Evolutionary conservation across 1,140 invertebrate genomes (phyloP), one percentile per base, ranked within the genome.

Genomic region (Chelonus insularis): DNA sequence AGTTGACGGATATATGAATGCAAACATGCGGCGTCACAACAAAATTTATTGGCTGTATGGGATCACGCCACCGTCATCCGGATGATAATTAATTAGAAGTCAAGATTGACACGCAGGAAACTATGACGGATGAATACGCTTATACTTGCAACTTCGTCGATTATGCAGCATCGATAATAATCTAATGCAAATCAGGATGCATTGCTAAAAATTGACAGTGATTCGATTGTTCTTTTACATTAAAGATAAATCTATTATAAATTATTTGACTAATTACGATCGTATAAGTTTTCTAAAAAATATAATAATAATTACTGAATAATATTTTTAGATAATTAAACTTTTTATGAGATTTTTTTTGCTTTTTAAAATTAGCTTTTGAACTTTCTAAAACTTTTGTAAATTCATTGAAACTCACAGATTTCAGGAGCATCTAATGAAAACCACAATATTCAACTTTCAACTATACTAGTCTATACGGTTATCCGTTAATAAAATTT

Each of bases 81-180:
- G 71, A 70, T 72, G 65, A 70, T 72, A 72, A 71, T 68, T 72
- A 72, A 72, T 72, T 69, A 67, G 60, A 29, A 45, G 16, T 51
- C 43, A 18, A 43, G 43, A 56, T 62, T 59, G 66, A 41, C 57
- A 16, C 36, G 50, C 25, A 48, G 29, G 39, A 55, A 50, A 54
- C 14, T 51, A 50, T 62, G 60, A 55, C 21, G 29, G 41, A 62
- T 62, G 54, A 37, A 32, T 37, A n/a, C 45, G 23, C 18, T 14
- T 12, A 50, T 55, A 29, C 16, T 18, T 9, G 9, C 8, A 11
- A 11, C 11, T 11, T 6, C n/a, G 36, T 52, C 37, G 37, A 60
- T 60, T 43, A 60, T 54, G 32, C 57, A n/a, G 29, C 48, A 36
- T 45, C 51, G 39, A 54, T 43, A 51, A 60, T 60, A 54, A 60